Percentiles rank a stretch among this genome's conserved stretches.
These are phyloP conservation scores for Hipparchia sbordonii DNA, from an alignment of 2,888 invertebrate genomes.

Conservation along the genomic window DNA sequence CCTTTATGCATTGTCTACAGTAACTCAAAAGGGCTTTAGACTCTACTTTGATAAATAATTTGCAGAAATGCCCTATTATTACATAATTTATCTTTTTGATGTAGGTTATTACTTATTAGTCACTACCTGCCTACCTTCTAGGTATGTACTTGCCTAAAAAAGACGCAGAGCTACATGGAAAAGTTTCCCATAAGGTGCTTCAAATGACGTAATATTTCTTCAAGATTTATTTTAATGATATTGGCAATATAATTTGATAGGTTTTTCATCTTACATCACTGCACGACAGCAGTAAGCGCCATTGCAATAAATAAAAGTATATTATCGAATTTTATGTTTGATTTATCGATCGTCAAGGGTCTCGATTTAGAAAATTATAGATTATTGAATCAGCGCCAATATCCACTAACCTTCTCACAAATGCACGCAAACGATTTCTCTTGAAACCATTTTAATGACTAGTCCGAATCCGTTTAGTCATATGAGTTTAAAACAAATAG, in stretches of 20 bases:
- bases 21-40: too few relatives aligned
- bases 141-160: neutral
- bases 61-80: too few relatives aligned
- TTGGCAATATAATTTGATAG: conserved; percentile 4
- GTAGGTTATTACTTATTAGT: too few relatives aligned
- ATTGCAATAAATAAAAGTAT: conserved; percentile 23
- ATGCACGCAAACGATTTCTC: conserved; percentile 43
- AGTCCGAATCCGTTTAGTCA: conserved; percentile 46
- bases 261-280: conserved; percentile 17
- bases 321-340: conserved; percentile 23
- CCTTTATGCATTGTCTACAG: too few relatives aligned
- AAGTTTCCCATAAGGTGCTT: neutral
- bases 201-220: neutral
- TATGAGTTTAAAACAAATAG: conserved; percentile 28
- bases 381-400: conserved; percentile 59
- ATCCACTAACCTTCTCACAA: conserved; percentile 48
- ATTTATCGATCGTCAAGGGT: conserved; percentile 41
- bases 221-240: neutral
- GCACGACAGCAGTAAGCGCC: conserved; percentile 15
- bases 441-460: conserved; percentile 51
- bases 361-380: conserved; percentile 47
- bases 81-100: too few relatives aligned
- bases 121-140: too few relatives aligned
- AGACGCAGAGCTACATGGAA: neutral
- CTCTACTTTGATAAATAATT: too few relatives aligned